Conservation (phyloP, 92 coral and sea anemone species). For the Porites rus region DNA sequence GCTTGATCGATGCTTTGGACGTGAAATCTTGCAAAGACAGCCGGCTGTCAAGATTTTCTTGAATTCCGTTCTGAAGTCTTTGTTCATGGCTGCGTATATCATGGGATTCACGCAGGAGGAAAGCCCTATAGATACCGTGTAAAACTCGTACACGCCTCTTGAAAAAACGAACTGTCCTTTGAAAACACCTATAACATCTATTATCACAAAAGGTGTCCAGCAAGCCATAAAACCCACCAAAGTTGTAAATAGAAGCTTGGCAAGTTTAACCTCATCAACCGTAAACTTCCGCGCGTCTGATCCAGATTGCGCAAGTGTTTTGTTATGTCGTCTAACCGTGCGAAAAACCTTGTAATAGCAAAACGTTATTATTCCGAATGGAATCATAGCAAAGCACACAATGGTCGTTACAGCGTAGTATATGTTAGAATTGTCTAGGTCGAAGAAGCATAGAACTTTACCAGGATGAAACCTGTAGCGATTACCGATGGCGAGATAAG, state of each 20-base stretch:
- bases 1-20: neutral
- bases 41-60: constrained; percentile 38
- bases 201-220: constrained; percentile 59
- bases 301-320: neutral
- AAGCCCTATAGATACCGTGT: constrained; percentile 32
- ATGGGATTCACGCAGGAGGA: constrained; percentile 59
- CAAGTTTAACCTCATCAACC: constrained; percentile 50
- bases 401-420: constrained; percentile 25
- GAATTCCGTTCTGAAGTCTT: constrained; percentile 51
- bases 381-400: constrained; percentile 15
- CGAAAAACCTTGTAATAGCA: constrained; percentile 60
- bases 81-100: constrained; percentile 62
- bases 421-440: constrained; percentile 36
- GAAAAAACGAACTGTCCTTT: constrained; percentile 49
- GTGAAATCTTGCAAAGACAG: neutral
- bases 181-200: constrained; percentile 34
- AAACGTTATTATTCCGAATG: constrained; percentile 41
- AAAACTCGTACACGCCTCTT: constrained; percentile 24
- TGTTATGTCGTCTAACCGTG: constrained; percentile 58
- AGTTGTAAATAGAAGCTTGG: constrained; percentile 52
- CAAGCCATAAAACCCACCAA: constrained; percentile 56
- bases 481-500: constrained; percentile 37
- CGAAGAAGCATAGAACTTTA: constrained; percentile 53
- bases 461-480: constrained; percentile 61
- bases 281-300: constrained; percentile 6